Conservation (phyloP, 2,888 invertebrate genomes). For the Lysandra coridon region DNA sequence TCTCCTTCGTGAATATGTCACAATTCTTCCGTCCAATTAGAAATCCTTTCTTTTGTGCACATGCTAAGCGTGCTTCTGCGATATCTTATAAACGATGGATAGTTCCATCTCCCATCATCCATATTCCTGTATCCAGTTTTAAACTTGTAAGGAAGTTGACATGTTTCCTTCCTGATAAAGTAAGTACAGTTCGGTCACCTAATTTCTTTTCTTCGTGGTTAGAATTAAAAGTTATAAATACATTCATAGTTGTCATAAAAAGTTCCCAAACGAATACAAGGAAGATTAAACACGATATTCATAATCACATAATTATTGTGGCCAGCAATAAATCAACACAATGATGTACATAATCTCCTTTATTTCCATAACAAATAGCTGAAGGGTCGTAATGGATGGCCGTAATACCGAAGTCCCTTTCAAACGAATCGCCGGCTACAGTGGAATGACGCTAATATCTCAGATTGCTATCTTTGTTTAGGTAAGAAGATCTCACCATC, state of each 20-base stretch:
- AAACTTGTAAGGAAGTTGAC: no score
- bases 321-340: conserved; percentile 21
- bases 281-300: background rate
- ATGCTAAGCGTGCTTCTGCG: no score
- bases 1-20: no score
- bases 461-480: conserved; percentile 22
- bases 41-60: no score
- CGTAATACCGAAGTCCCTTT: conserved; percentile 8
- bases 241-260: background rate
- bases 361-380: conserved; percentile 27
- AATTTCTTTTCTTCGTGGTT: no score
- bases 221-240: background rate
- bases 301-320: conserved; percentile 12
- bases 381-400: background rate
- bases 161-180: no score
- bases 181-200: no score
- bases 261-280: background rate
- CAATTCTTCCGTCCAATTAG: no score
- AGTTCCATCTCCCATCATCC: no score
- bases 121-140: no score
- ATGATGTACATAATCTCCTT: conserved; percentile 16
- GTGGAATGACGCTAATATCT: conserved; percentile 17
- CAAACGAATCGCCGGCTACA: conserved; percentile 1
- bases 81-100: no score
- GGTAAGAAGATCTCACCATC: background rate